Evolutionary conservation across 2,113 vertebrate genomes (phyloP), one percentile per base, ranked within the genome.

Genomic region (Bagarius yarrelli): DNA sequence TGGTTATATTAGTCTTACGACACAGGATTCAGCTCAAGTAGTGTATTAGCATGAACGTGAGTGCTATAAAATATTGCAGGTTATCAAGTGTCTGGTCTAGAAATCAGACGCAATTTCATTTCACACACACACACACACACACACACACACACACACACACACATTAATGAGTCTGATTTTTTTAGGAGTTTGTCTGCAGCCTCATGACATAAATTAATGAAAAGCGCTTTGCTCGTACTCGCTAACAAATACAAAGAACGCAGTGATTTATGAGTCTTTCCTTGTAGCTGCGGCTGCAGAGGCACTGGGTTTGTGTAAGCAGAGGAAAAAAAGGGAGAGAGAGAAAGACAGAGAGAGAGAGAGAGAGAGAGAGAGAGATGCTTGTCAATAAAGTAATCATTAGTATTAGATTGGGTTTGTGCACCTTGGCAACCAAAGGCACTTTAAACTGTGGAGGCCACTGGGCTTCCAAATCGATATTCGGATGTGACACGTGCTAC

Each of bases 351-450:
- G 19, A 69, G 36, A 21, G 34, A 67, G 59, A 30, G n/a, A 60
- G 59, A 60, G 32, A 64, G 18, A 64, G 61, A 55, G 8, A 44
- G 18, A 74, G 57, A 75, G 52, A 66, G 70, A 12, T 13, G 66
- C 73, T 60, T 83, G 81, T 85, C 84, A 85, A 85, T 85, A 85
- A 83, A 80, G 73, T 83, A 83, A 85, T 85, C 78, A 83, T 85
- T 83, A 85, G 27, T 64, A 78, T 67, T 80, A 83, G 80, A 85
- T 85, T 86, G 85, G 75, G 82, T 81, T 81, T 84, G 75, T 82
- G 80, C 79, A 74, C 76, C 77, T 82, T 30, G 27, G 72, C 63
- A 66, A 73, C 81, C 77, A 71, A 72, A 82, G 77, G 67, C 77
- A 82, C 84, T 83, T 80, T 60, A 72, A 80, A 81, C 60, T 47